These are phyloP conservation scores for Bucco capensis DNA, from an alignment of 2,113 vertebrate genomes.

Conservation along the genomic window DNA sequence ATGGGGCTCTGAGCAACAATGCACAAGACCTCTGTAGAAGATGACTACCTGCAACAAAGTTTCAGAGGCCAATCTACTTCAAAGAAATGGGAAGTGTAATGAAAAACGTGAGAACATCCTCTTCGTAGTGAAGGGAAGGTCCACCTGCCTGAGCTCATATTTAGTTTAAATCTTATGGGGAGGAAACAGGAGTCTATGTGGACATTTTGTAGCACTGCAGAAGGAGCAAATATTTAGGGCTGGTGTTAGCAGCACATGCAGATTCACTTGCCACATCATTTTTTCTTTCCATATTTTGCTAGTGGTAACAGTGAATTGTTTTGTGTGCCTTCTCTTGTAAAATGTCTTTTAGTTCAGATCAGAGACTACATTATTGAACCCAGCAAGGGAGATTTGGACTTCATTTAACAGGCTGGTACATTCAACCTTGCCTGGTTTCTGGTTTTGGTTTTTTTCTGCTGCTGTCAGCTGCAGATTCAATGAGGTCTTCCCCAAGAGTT, in stretches of 20 bases:
- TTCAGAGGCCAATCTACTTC: neutral
- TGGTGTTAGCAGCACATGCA: no score
- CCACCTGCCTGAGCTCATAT: neutral
- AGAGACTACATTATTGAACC: neutral
- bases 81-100: neutral
- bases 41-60: neutral
- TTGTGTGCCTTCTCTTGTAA: neutral
- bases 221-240: neutral
- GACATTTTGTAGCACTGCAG: neutral
- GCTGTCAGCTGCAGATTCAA: neutral
- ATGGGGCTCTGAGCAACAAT: no score
- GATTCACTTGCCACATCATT: neutral
- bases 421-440: neutral
- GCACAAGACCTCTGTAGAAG: neutral
- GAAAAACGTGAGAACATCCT: neutral
- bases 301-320: neutral
- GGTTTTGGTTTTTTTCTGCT: neutral
- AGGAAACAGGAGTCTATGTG: neutral
- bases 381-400: neutral
- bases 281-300: neutral
- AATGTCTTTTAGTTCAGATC: neutral
- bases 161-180: neutral
- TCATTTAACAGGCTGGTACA: neutral
- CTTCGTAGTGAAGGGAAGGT: neutral
- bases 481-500: accelerated